A percentile compares a stretch with the other conserved stretches of the same genome.
Conservation (phyloP, 1,140 invertebrate genomes). For the Bombus waltoni region DNA sequence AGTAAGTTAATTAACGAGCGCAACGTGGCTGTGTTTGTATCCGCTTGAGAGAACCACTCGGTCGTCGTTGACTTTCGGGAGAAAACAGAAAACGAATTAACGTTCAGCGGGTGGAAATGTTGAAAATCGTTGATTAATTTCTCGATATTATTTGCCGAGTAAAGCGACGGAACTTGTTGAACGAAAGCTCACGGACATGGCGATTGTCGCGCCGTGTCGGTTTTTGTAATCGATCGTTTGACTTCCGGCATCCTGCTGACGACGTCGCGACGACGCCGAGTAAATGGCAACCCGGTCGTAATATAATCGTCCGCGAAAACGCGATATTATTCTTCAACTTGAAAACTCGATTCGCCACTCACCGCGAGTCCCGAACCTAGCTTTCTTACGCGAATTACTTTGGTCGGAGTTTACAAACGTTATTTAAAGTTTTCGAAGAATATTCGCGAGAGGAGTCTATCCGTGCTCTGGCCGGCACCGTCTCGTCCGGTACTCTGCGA, state of each 20-base stretch:
- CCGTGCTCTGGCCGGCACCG: neutral
- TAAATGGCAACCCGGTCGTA: neutral
- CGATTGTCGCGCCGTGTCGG: no score
- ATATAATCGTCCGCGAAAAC: slow-evolving; percentile 58
- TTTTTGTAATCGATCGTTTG: neutral
- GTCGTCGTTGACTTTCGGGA: neutral
- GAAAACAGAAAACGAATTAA: slow-evolving; percentile 16
- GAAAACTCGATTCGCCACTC: slow-evolving; percentile 63
- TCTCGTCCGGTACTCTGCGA: neutral
- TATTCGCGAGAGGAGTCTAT: slow-evolving; percentile 41
- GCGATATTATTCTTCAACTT: slow-evolving; percentile 50
- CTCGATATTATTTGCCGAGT: neutral
- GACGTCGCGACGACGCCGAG: neutral
- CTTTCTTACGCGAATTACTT: slow-evolving; percentile 69
- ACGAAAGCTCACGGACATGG: neutral
- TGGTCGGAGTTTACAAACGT: slow-evolving; percentile 69
- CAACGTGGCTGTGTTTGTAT: neutral
- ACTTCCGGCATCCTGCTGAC: neutral
- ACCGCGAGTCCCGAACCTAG: slow-evolving; percentile 53
- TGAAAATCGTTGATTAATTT: slow-evolving; percentile 11
- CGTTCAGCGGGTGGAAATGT: neutral
- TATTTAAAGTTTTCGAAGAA: slow-evolving; percentile 72
- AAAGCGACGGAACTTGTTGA: neutral
- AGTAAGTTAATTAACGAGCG: slow-evolving; percentile 22
- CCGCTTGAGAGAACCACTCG: neutral